phyloP scores from a whole-genome alignment of 64 coral and sea anemone genomes.

The Trachythela sp. region DNA sequence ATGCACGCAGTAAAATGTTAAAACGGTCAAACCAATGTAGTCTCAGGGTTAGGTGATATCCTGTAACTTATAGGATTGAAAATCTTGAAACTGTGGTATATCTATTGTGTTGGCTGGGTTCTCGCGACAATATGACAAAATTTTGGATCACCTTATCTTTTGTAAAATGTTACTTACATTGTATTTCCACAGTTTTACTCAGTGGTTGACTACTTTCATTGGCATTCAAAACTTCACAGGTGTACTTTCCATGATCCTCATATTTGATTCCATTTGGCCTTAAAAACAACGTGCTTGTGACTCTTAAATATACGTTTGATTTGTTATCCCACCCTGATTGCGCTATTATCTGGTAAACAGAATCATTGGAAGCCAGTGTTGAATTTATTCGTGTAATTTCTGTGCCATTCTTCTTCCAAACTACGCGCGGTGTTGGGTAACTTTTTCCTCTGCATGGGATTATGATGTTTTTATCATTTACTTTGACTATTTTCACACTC shows the following conservation, averaged over 20 bases:
- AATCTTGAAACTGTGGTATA: no score
- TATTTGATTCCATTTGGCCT: neutral
- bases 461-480: neutral
- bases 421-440: neutral
- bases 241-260: neutral
- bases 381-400: neutral
- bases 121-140: neutral
- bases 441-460: neutral
- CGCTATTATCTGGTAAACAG: neutral
- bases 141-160: no score
- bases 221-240: constrained; percentile 18
- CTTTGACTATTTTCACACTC: neutral
- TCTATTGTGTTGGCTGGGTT: neutral
- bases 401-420: neutral
- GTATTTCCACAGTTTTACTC: neutral
- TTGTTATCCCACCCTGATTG: neutral
- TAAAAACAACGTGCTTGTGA: constrained; percentile 5
- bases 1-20: no score
- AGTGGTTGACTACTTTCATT: neutral
- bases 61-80: no score
- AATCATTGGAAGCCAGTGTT: neutral
- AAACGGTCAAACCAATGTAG: no score
- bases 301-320: neutral
- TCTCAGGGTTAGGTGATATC: no score
- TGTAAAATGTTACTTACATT: neutral